These are phyloP conservation scores for Theretra japonica DNA, from an alignment of 2,888 invertebrate genomes.

Conservation along the genomic window DNA sequence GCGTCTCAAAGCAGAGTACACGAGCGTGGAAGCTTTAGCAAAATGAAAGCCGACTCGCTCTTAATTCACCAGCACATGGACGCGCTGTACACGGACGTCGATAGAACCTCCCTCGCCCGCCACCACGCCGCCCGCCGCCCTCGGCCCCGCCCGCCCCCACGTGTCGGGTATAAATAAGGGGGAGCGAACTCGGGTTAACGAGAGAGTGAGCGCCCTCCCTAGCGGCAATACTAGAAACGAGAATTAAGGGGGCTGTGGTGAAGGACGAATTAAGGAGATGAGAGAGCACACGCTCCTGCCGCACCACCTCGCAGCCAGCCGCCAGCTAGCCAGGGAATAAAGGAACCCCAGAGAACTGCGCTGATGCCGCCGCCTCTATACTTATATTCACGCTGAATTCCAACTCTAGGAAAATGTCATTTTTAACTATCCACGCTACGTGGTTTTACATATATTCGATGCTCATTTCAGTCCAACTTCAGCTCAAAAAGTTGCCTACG, in stretches of 20 bases:
- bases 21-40: slow-evolving; percentile 83
- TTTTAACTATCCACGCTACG: not conserved
- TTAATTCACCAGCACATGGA: slow-evolving; percentile 82
- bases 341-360: slow-evolving; percentile 48
- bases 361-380: slow-evolving; percentile 25
- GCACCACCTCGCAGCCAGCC: slow-evolving; percentile 61
- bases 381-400: not conserved
- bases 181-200: slow-evolving; percentile 79
- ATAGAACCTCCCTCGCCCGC: slow-evolving; percentile 58
- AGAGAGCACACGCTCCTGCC: slow-evolving; percentile 84
- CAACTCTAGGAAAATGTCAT: slow-evolving; percentile 4
- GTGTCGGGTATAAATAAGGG: slow-evolving; percentile 81
- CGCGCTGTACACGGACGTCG: slow-evolving; percentile 70
- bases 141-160: slow-evolving; percentile 59
- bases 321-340: slow-evolving; percentile 71
- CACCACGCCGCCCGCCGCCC: slow-evolving; percentile 44
- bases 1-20: slow-evolving; percentile 81
- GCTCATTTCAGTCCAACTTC: not conserved
- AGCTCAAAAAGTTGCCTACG: slow-evolving; percentile 15
- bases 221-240: slow-evolving; percentile 71
- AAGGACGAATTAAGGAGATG: slow-evolving; percentile 85
- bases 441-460: not conserved
- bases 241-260: slow-evolving; percentile 82
- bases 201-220: slow-evolving; percentile 76
- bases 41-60: slow-evolving; percentile 85